Evolutionary conservation across 2,113 vertebrate species (phyloP), one percentile per base, ranked within the genome.

Genomic region (Ploceus nigricollis): DNA sequence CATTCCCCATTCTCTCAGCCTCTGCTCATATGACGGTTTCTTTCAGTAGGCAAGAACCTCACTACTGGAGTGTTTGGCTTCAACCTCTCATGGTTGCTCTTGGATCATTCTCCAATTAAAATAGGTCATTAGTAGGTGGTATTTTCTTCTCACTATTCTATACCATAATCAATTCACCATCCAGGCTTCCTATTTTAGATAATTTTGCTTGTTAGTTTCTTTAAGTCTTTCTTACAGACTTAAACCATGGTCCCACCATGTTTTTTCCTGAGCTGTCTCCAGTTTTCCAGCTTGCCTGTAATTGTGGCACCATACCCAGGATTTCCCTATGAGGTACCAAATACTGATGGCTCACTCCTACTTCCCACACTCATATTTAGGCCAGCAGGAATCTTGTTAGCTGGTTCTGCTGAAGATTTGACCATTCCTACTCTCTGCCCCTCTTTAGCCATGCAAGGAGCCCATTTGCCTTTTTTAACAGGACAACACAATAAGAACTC

Each of bases 221-320:
- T 50, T 33, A 61, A 24, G 33, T 9, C 16, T 68, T 93, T 84
- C 60, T 51, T 82, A 73, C 20, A 79, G 37, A 37, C 25, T 86
- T 64, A 86, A 65, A 56, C 25, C 33, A 42, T 3, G 11, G 33
- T 9, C 30, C 12, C 28, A 33, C 7, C 24, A 22, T 4, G 3
- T 2, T 79, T 31, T 54, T n/a, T 54, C 24, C 40, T 73, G 50
- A 75, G 37, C 24, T 37, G 5, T 20, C 42, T 76, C 47, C 24
- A 61, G 8, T 30, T 77, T 77, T 69, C 44, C 64, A 90, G 24
- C 30, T 47, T 47, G 57, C 23, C 31, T 66, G 24, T 44, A 44
- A 28, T 58, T 53, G 21, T 35, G 8, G 7, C 0, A 0, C 15
- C 35, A 35, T 24, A 35, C 20, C 35, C 45, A 70, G 37, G 25